Conservation (phyloP, 2,888 invertebrate species). For the Drosophila antonietae region DNA sequence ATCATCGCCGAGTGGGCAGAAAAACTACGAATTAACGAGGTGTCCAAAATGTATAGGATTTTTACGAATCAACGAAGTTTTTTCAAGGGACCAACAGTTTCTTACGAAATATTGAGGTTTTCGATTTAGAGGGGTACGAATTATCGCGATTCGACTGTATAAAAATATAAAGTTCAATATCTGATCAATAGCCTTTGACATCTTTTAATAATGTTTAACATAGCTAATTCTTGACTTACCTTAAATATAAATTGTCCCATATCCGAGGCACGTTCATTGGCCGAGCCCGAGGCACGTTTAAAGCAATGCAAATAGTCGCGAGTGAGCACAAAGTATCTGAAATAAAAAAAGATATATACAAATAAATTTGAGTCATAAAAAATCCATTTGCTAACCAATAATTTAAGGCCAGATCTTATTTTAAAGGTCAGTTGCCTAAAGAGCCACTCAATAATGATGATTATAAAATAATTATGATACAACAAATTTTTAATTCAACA, state of each 20-base stretch:
- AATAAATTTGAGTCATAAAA: conserved; percentile 4
- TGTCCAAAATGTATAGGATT: too few relatives aligned
- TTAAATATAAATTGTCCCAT: conserved; percentile 89
- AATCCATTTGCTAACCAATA: background rate
- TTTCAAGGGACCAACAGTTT: too few relatives aligned
- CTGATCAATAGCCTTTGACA: conserved; percentile 5
- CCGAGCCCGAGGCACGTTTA: conserved; percentile 87
- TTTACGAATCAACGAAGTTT: too few relatives aligned
- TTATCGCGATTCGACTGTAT: too few relatives aligned
- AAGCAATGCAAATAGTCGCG: conserved; percentile 89
- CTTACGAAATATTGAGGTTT: too few relatives aligned
- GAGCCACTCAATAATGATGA: conserved; percentile 37
- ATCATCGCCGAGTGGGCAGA: too few relatives aligned
- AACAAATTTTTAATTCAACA: conserved; percentile 37
- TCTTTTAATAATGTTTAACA: background rate
- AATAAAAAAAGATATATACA: conserved; percentile 20
- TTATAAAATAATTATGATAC: conserved; percentile 23
- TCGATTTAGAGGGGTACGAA: too few relatives aligned
- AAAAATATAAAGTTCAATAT: too few relatives aligned
- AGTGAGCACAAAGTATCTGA: conserved; percentile 87
- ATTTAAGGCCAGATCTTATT: conserved; percentile 35
- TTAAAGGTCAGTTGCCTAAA: conserved; percentile 60
- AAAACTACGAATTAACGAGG: too few relatives aligned
- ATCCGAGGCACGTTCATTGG: conserved; percentile 86
- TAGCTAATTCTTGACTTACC: conserved; percentile 75